These are phyloP conservation scores for Clarias fuscus DNA, from an alignment of 2,797 vertebrate species.

Conservation along the genomic window DNA sequence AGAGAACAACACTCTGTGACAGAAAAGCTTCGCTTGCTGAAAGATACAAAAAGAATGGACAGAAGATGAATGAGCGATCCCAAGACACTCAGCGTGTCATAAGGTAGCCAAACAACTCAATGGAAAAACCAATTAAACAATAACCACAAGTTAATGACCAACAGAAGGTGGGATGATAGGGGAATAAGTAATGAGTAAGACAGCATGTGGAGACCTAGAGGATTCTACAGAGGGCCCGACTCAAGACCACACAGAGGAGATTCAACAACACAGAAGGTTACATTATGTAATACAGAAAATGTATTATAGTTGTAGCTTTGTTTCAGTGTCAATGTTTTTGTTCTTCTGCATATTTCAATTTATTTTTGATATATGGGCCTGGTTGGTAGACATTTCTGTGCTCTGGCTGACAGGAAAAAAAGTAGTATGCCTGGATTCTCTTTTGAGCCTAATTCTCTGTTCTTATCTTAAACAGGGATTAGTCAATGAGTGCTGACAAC, in stretches of 20 bases:
- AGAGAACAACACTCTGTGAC: conserved; percentile 3
- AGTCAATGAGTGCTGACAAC: conserved; percentile 56
- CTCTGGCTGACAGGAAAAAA: conserved; percentile 10
- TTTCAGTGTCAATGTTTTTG: not conserved
- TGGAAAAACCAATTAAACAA: conserved; percentile 54
- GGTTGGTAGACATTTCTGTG: not conserved
- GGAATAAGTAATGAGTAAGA: conserved; percentile 30
- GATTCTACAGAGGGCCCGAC: not conserved
- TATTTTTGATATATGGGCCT: not conserved
- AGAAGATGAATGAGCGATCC: conserved; percentile 48
- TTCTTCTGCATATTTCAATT: not conserved
- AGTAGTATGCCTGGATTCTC: conserved; percentile 40
- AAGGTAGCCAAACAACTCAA: conserved; percentile 32
- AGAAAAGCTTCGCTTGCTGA: conserved; percentile 35
- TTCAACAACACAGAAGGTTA: not conserved
- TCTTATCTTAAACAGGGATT: conserved; percentile 63
- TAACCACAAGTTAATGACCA: conserved; percentile 57
- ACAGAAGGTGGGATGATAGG: conserved; percentile 51
- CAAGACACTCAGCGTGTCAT: conserved; percentile 46
- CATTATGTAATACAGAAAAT: not conserved
- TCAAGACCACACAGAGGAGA: conserved; percentile 4
- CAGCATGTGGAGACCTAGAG: not conserved
- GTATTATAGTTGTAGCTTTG: not conserved
- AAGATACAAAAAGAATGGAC: conserved; percentile 34
- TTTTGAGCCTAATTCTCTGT: conserved; percentile 58